Evolutionary conservation across 2,888 invertebrate species (phyloP).

Genomic region (Rhodophaea formosa): DNA sequence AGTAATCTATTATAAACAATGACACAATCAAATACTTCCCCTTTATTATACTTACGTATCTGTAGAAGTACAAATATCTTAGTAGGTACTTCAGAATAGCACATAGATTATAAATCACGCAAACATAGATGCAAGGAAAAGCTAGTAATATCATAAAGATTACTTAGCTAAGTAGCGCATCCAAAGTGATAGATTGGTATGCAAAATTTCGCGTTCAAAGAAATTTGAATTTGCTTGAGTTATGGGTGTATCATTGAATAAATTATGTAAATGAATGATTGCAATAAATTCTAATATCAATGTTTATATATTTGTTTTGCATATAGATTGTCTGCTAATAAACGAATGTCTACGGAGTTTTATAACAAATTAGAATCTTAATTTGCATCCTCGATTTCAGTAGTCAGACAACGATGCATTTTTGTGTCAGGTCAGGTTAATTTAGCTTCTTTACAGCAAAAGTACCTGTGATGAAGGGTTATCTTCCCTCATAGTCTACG

Average conservation of each 20-base stretch:
- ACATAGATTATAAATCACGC: too few relatives aligned
- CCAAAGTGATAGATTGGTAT: slow-evolving; percentile 4
- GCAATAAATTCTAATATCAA: background rate
- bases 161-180: background rate
- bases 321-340: slow-evolving; percentile 6
- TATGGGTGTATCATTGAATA: slow-evolving; percentile 7
- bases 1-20: too few relatives aligned
- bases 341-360: background rate
- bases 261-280: slow-evolving; percentile 4
- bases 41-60: too few relatives aligned
- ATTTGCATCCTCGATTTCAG: background rate
- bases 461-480: too few relatives aligned
- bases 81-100: too few relatives aligned
- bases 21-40: too few relatives aligned
- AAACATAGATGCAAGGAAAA: too few relatives aligned
- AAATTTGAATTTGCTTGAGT: background rate
- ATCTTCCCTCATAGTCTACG: too few relatives aligned
- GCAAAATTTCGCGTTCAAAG: background rate
- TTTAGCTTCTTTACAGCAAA: too few relatives aligned
- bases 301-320: slow-evolving; percentile 8
- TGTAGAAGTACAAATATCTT: too few relatives aligned
- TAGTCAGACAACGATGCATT: background rate
- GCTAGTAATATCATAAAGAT: background rate
- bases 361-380: background rate
- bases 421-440: too few relatives aligned